Evolutionary conservation across 2,888 invertebrate species (phyloP), one percentile per base, ranked within the genome.

Genomic region (Azorinus chamasolen): DNA sequence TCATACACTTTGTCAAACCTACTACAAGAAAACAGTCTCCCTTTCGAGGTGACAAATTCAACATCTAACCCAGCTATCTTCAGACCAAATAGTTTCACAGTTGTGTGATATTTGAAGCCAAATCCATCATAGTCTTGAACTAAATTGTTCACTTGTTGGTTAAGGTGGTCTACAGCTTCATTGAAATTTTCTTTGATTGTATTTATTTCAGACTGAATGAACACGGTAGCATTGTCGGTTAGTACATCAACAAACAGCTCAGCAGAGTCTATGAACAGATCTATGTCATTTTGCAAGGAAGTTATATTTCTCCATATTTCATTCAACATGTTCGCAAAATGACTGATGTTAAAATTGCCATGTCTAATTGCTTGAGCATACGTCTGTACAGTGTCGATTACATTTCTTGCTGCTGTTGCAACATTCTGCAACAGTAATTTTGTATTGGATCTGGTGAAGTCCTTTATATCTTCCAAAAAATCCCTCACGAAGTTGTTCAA

Each of bases 41-140:
- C 37, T 22, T 76, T 64, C 41, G 66, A 62, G 32, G 4, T 6
- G 6, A 81, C 69, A n/a, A 81, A n/a, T 51, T 83, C 80, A 22
- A 77, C 27, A 22, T 79, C 68, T 10, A 81, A 20, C 0, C 63
- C 57, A 50, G 25, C 20, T 14, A 81, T 20, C 18, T 68, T 55
- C 2, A 68, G 27, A 18, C 74, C 74, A 51, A 57, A 41, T 24
- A 68, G 16, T 14, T 27, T 24, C 14, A 74, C 10, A 4, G 37
- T 43, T 8, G 45, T 37, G 4, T 22, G 53, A 32, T 58, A 70
- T 41, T 73, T 64, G 6, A 80, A 59, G 1, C 80, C 80, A 59
- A 72, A 64, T n/a, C 65, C 79, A 20, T 20, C 12, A n/a, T 43
- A 51, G 16, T 63, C 50, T 8, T 43, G 4, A 6, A 27, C 20